phyloP scores from a whole-genome alignment of 2,888 invertebrate species.

The Julus scanicus region DNA sequence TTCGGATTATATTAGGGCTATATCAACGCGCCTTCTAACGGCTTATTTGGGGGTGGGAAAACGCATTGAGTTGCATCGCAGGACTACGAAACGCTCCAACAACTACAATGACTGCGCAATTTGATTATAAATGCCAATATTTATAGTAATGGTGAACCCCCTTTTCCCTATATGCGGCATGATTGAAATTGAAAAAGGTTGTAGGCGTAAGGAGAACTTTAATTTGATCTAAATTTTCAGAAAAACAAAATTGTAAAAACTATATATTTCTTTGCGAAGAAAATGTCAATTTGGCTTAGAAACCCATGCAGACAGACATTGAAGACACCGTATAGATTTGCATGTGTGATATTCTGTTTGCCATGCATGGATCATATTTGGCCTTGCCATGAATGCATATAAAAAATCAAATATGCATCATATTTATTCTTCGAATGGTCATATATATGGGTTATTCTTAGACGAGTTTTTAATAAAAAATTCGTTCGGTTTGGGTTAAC shows the following conservation, averaged over 20 bases:
- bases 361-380: no score
- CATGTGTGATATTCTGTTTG: no score
- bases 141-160: not conserved
- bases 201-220: not conserved
- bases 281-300: no score
- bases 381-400: no score
- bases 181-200: conserved; percentile 6
- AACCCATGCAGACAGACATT: no score
- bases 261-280: not conserved
- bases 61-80: not conserved
- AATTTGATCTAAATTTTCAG: not conserved
- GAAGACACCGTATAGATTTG: no score
- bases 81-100: conserved; percentile 7
- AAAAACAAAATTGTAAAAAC: not conserved
- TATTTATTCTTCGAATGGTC: no score
- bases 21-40: conserved; percentile 22
- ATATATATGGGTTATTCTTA: no score
- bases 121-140: conserved; percentile 34
- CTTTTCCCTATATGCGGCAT: not conserved
- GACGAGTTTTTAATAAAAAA: no score
- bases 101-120: conserved; percentile 34
- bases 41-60: not conserved
- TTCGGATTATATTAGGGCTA: conserved; percentile 21
- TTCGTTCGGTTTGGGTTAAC: no score
- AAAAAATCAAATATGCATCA: no score